A percentile compares a stretch with the other conserved stretches of the same genome.
phyloP scores from a whole-genome alignment of 2,888 invertebrate species.

The Ectemnius lituratus region DNA sequence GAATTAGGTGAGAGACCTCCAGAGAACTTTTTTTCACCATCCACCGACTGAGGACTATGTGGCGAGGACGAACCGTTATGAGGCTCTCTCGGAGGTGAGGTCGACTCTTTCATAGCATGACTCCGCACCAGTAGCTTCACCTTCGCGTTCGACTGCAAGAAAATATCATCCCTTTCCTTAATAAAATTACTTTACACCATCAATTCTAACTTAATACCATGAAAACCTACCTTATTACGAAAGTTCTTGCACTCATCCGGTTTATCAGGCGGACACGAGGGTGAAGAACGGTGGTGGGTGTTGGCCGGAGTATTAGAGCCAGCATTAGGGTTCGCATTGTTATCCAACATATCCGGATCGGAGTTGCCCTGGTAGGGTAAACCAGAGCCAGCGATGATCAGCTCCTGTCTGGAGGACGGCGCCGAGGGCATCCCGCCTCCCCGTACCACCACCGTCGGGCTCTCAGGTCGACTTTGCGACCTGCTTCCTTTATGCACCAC shows the following conservation, averaged over 20 bases:
- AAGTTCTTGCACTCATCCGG: conserved; percentile 72
- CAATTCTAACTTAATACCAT: too few relatives aligned
- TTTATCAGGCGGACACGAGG: conserved; percentile 66
- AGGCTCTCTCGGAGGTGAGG: conserved; percentile 81
- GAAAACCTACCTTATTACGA: conserved; percentile 70
- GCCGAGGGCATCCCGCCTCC: conserved; percentile 74
- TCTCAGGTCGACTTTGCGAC: conserved; percentile 71
- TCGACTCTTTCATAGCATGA: conserved; percentile 93
- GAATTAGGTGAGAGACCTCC: conserved; percentile 63
- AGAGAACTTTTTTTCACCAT: conserved; percentile 61
- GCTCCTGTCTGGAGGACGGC: conserved; percentile 72
- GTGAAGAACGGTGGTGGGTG: conserved; percentile 55
- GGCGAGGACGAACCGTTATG: conserved; percentile 70
- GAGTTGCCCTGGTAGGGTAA: conserved; percentile 62
- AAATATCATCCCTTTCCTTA: too few relatives aligned
- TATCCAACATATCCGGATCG: conserved; percentile 75
- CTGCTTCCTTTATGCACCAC: conserved; percentile 74
- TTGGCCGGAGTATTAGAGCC: conserved; percentile 61
- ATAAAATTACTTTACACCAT: too few relatives aligned
- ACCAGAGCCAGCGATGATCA: conserved; percentile 65
- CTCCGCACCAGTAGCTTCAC: conserved; percentile 91
- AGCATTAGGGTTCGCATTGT: conserved; percentile 69
- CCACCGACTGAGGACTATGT: conserved; percentile 66
- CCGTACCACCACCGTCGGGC: conserved; percentile 71
- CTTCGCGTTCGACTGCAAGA: conserved; percentile 83